Percentiles rank a stretch among this genome's conserved stretches.
These are phyloP conservation scores for Falco columbarius DNA, from an alignment of 2,797 vertebrate species.

Conservation along the genomic window DNA sequence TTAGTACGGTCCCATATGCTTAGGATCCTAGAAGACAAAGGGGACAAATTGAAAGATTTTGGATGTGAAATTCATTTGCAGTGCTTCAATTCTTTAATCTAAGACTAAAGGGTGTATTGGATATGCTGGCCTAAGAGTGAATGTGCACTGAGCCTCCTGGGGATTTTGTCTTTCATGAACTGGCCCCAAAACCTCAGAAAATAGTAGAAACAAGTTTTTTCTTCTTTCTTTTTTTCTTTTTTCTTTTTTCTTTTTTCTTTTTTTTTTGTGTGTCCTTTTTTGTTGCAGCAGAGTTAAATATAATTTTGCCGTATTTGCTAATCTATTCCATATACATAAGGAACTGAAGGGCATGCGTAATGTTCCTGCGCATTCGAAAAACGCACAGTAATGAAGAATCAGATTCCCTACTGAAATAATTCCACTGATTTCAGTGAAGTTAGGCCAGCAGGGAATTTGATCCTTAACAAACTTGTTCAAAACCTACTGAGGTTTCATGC, in stretches of 20 bases:
- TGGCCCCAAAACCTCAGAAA: conserved; percentile 1
- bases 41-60: conserved; percentile 70
- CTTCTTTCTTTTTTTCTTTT: not conserved
- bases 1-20: conserved; percentile 67
- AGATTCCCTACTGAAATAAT: not conserved
- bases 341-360: not conserved
- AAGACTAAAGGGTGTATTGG: conserved; percentile 66
- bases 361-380: not conserved
- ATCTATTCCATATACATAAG: not conserved
- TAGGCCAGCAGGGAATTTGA: not conserved
- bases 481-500: not conserved
- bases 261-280: not conserved
- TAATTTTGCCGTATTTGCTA: not conserved
- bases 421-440: not conserved
- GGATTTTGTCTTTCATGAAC: conserved; percentile 7
- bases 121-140: conserved; percentile 63
- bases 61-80: conserved; percentile 73
- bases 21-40: conserved; percentile 65
- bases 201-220: not conserved
- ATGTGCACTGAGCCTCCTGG: conserved; percentile 26
- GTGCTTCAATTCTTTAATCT: conserved; percentile 75
- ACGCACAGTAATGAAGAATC: not conserved
- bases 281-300: not conserved
- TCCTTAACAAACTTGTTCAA: not conserved
- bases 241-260: not conserved